Percentiles rank a stretch among this genome's conserved stretches.
Conservation (phyloP, 2,113 vertebrate species). For the Pterophyllum scalare region DNA sequence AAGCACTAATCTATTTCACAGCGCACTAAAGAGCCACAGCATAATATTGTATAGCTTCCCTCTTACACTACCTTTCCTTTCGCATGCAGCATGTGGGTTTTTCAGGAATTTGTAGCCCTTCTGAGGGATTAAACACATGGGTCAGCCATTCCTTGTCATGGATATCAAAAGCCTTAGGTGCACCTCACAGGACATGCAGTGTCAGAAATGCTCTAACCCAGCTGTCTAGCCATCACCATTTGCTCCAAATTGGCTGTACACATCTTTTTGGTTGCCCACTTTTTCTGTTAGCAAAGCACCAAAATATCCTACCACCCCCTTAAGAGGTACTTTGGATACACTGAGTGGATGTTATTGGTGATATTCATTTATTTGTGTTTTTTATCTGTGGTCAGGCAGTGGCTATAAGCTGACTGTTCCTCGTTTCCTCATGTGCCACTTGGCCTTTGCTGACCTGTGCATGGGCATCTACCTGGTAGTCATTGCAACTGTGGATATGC, state of each 20-base stretch:
- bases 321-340: neutral
- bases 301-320: neutral
- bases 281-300: neutral
- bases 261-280: neutral
- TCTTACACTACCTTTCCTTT: neutral
- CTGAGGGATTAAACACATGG: neutral
- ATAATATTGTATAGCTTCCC: no score
- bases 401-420: conserved; percentile 93
- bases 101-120: neutral
- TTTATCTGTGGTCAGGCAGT: conserved; percentile 76
- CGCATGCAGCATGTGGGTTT: neutral
- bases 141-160: neutral
- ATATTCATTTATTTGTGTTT: neutral
- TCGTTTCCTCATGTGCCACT: conserved; percentile 96
- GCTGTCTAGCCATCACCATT: neutral
- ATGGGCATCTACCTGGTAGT: conserved; percentile 94
- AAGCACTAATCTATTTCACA: no score
- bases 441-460: conserved; percentile 96
- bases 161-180: neutral
- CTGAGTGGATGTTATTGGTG: neutral
- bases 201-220: neutral
- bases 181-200: neutral
- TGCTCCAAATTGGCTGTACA: neutral
- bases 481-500: conserved; percentile 90
- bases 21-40: no score